These are phyloP conservation scores for Hippopotamus amphibius DNA, from an alignment of 2,113 vertebrate genomes.

Conservation along the genomic window DNA sequence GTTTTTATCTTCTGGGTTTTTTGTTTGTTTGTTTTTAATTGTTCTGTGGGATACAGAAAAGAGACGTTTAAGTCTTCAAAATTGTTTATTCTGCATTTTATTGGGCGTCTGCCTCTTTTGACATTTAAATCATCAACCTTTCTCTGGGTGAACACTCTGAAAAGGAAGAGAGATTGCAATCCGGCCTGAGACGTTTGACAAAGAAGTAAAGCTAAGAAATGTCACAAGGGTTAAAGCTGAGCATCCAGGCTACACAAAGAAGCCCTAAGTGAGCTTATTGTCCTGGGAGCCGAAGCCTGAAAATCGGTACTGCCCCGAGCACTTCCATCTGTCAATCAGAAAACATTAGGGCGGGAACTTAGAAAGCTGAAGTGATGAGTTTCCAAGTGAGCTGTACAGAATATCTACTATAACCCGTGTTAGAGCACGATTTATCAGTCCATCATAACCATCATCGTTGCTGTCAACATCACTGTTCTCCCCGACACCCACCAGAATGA, in stretches of 20 bases:
- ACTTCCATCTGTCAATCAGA: slow-evolving; percentile 70
- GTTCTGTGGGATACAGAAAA: not conserved
- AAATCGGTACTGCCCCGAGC: not conserved
- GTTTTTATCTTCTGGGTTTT: not conserved
- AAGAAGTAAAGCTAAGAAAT: slow-evolving; percentile 13
- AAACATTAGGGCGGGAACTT: not conserved
- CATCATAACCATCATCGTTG: not conserved
- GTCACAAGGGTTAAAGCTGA: slow-evolving; percentile 32
- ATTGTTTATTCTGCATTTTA: slow-evolving; percentile 40
- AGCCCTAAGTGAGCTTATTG: slow-evolving; percentile 35
- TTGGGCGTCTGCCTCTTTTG: slow-evolving; percentile 30
- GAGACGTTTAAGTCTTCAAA: slow-evolving; percentile 36
- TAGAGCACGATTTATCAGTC: not conserved
- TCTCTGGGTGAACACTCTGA: not conserved
- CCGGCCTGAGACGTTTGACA: slow-evolving; percentile 39
- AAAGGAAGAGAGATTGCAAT: slow-evolving; percentile 29
- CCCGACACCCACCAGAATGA: not conserved
- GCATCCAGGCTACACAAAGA: slow-evolving; percentile 55
- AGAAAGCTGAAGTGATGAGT: not conserved
- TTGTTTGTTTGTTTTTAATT: not conserved
- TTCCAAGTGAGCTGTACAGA: not conserved
- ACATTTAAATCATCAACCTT: slow-evolving; percentile 19
- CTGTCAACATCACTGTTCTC: not conserved
- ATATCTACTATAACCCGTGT: not conserved
- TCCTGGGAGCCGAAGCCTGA: not conserved